Conservation (phyloP, 2,888 invertebrate genomes). For the Drosophila melanosoma region DNA sequence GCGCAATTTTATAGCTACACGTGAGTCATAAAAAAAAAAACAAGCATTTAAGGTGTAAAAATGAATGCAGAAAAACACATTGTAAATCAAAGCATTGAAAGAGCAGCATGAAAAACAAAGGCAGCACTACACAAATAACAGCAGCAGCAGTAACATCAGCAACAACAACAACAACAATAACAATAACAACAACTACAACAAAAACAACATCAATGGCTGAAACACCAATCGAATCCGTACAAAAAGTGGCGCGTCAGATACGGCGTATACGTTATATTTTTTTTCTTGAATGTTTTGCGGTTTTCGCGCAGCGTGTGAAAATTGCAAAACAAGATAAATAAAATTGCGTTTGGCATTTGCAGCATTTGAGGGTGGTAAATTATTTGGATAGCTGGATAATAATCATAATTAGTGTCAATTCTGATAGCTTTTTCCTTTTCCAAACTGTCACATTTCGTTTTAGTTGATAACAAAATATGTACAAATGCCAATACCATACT, state of each 20-base stretch:
- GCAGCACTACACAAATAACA: conserved; percentile 27
- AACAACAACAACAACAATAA: conserved; percentile 14
- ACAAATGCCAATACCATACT: not conserved
- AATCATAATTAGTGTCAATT: not conserved
- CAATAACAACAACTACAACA: conserved; percentile 12
- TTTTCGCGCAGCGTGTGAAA: conserved; percentile 51
- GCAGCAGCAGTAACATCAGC: not conserved
- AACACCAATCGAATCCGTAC: conserved; percentile 11
- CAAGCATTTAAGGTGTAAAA: conserved; percentile 54
- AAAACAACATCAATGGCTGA: conserved; percentile 16
- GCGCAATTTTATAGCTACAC: conserved; percentile 61
- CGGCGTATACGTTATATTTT: conserved; percentile 63
- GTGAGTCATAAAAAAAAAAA: conserved; percentile 69
- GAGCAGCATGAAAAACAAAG: conserved; percentile 21
- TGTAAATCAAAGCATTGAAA: conserved; percentile 69
- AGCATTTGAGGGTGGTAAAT: conserved; percentile 6
- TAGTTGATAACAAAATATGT: not conserved
- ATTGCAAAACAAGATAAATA: conserved; percentile 24
- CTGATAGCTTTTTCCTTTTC: too few species aligned
- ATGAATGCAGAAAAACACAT: conserved; percentile 40
- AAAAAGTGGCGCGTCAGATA: conserved; percentile 36
- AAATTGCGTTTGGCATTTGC: conserved; percentile 27
- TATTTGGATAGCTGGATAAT: conserved; percentile 33
- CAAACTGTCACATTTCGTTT: not conserved
- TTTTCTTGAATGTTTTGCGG: conserved; percentile 47